These are phyloP conservation scores for Notodonta ziczac DNA, from an alignment of 2,888 invertebrate genomes.

Conservation along the genomic window DNA sequence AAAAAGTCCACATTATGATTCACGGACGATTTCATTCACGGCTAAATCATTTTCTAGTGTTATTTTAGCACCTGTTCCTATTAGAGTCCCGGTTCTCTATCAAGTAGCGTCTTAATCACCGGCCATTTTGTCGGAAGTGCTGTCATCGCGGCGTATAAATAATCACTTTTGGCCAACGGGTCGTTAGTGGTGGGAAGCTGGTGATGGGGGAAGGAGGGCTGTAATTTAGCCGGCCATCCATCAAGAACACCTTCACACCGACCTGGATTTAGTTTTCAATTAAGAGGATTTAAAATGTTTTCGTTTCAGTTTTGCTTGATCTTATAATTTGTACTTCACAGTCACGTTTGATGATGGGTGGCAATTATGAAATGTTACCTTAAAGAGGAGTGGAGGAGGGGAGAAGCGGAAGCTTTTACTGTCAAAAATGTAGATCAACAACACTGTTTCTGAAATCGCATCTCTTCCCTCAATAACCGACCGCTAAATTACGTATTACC, in stretches of 20 bases:
- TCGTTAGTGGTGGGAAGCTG: constrained; percentile 61
- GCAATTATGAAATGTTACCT: no score
- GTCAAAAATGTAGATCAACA: no score
- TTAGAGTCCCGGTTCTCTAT: constrained; percentile 57
- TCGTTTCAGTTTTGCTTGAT: no score
- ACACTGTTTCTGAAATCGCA: no score
- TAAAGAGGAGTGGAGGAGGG: no score
- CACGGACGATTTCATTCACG: constrained; percentile 17
- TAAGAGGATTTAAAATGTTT: background rate
- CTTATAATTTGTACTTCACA: no score
- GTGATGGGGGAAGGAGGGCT: constrained; percentile 42
- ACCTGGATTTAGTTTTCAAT: constrained; percentile 74
- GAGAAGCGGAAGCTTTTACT: no score
- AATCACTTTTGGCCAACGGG: constrained; percentile 69
- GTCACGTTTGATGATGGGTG: no score
- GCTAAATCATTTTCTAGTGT: constrained; percentile 28
- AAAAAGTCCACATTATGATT: constrained; percentile 3
- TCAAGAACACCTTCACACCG: constrained; percentile 67
- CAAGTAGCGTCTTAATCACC: constrained; percentile 58
- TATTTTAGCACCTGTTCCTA: constrained; percentile 32
- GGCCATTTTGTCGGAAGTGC: constrained; percentile 71
- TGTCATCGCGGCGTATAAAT: constrained; percentile 76
- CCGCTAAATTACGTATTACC: no score
- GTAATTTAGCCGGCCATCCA: constrained; percentile 77
- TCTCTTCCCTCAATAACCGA: no score